phyloP scores from a whole-genome alignment of 2,888 invertebrate genomes.

The Pandemis cinnamomeana region DNA sequence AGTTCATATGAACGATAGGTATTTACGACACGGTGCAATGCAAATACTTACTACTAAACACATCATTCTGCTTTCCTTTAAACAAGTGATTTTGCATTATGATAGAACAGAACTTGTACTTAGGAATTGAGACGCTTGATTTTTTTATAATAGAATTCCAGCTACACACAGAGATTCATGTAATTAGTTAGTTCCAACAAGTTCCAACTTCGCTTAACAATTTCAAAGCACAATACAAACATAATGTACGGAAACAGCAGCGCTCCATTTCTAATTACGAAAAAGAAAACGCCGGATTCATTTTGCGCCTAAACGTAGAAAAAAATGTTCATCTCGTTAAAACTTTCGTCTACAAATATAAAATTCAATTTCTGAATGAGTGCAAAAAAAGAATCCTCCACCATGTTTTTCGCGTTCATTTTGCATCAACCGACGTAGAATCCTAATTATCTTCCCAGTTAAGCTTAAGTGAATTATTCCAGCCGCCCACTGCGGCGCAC shows the following conservation, averaged over 20 bases:
- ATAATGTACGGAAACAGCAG: slow-evolving; percentile 10
- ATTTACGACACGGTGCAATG: not conserved
- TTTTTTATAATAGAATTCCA: not conserved
- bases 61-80: not conserved
- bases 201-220: not conserved
- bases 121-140: not conserved
- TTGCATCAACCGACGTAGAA: slow-evolving; percentile 83
- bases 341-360: slow-evolving; percentile 80
- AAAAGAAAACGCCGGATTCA: slow-evolving; percentile 65
- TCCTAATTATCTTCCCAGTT: slow-evolving; percentile 85
- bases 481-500: slow-evolving; percentile 81
- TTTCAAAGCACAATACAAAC: not conserved
- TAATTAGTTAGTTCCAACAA: not conserved
- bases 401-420: slow-evolving; percentile 82
- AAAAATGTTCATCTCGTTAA: slow-evolving; percentile 78
- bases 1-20: not conserved
- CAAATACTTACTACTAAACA: not conserved
- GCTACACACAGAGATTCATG: too few relatives aligned
- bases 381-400: slow-evolving; percentile 75
- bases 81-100: not conserved
- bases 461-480: slow-evolving; percentile 84
- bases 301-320: slow-evolving; percentile 68
- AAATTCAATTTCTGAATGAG: slow-evolving; percentile 84
- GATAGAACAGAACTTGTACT: not conserved
- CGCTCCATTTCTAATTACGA: slow-evolving; percentile 56